Percentiles rank a stretch among this genome's conserved stretches.
Conservation (phyloP, 2,888 invertebrate genomes). For the Amorpha juglandis region DNA sequence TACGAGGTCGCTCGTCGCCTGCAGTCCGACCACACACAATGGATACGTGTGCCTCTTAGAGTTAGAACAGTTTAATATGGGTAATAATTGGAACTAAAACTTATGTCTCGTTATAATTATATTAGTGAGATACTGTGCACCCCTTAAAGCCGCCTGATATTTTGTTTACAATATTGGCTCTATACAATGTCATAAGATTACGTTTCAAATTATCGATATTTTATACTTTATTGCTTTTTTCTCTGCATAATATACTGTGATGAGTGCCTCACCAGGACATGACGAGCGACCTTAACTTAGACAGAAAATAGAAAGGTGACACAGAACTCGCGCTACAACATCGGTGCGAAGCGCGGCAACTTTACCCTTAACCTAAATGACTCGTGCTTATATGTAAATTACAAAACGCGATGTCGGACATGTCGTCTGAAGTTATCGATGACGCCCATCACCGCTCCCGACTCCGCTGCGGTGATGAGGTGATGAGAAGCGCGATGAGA, state of each 20-base stretch:
- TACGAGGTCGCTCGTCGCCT: conserved; percentile 2
- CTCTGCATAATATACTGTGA: background rate
- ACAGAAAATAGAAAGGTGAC: background rate
- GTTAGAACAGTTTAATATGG: no score
- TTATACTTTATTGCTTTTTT: background rate
- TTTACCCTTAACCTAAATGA: conserved; percentile 22
- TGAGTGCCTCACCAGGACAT: background rate
- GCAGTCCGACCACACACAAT: background rate
- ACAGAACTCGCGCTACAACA: background rate
- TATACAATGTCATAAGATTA: no score
- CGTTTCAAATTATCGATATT: no score
- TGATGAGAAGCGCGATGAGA: background rate
- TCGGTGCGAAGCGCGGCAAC: conserved; percentile 17
- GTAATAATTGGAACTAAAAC: no score
- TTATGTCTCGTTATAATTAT: no score
- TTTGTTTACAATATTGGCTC: no score
- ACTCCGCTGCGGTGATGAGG: background rate
- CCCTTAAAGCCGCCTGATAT: no score
- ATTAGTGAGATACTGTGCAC: no score
- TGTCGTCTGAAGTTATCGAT: background rate
- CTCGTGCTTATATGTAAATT: conserved; percentile 14
- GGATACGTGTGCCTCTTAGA: no score
- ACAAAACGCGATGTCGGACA: conserved; percentile 14
- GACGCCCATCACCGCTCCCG: background rate
- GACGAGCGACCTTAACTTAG: background rate